Base-by-base conservation (phyloP, 2,797 vertebrate species). In the Pelochelys cantorii region DNA sequence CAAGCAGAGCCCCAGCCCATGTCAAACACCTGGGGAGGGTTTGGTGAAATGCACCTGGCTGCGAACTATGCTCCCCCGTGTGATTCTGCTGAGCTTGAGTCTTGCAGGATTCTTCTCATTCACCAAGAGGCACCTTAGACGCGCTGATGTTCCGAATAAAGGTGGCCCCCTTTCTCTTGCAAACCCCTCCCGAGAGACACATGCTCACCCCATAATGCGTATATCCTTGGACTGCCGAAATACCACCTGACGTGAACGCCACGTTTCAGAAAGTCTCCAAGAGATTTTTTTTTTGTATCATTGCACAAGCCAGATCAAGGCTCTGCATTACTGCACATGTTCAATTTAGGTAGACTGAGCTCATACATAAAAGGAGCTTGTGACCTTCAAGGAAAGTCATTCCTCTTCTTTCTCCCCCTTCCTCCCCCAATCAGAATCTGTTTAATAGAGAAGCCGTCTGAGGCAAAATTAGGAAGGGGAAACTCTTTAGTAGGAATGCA, bases 341-440 rank as follows among this genome's bases (percentile, higher is more conserved):
- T 82, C 88, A 29, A 7, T 23, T 87, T 59, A 59, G 91, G 81
- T 52, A 42, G 89, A 88, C 90, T 92, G 92, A 94, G 37, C 90
- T 96, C 94, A 85, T 88, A 87, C 95, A 81, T 84, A 37, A 42
- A 80, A 57, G 93, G 22, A 89, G 62, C 91, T 62, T 3, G 84
- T 97, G 97, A 55, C 96, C 96, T 97, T 97, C 94, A 94, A 29
- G 92, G 95, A 96, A 97, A 93, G 96, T 95, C 93, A 92, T 93
- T 94, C 78, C 83, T 86, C 85, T 90, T 55, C 88, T 57, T 14
- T 14, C 53, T 7, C 29, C 29, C 27, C 57, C 1, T 12, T 5
- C 5, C 27, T 13, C 13, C 60, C 17, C 92, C 83, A 84, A n/a
- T 62, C 94, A 90, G 86, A 11, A 85, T 14, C 89, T 29, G 14